Evolutionary conservation across 2,113 vertebrate genomes (phyloP).

Genomic region (Oncorhynchus clarkii): DNA sequence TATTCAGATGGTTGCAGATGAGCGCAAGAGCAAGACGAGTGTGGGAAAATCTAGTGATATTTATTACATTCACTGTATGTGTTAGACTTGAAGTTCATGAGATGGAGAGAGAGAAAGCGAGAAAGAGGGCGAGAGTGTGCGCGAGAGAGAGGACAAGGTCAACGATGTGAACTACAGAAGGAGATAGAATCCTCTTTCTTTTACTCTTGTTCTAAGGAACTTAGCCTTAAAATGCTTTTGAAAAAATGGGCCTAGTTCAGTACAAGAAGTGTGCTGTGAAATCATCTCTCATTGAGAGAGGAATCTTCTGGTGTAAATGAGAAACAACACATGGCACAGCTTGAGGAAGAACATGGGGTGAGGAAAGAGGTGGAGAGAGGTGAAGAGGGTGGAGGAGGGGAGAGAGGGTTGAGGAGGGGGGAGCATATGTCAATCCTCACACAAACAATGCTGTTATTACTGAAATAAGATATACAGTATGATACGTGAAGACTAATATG

Average conservation of each 20-base stretch:
- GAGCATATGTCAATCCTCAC: not conserved
- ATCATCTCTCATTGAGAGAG: slow-evolving; percentile 4
- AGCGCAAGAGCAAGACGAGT: no score
- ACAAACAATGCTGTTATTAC: no score
- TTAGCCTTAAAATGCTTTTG: no score
- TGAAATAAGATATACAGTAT: not conserved
- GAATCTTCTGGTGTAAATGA: slow-evolving; percentile 25
- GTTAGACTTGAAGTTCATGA: not conserved
- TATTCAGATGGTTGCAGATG: no score
- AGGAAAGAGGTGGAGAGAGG: not conserved
- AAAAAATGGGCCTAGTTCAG: not conserved
- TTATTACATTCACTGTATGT: no score
- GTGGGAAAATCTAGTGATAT: no score
- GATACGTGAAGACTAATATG: not conserved
- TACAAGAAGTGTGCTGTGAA: slow-evolving; percentile 23
- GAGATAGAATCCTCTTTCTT: not conserved
- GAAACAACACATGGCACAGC: slow-evolving; percentile 32
- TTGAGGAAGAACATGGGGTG: not conserved
- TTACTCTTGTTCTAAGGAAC: not conserved
- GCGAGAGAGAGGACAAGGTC: not conserved
- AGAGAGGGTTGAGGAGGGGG: not conserved
- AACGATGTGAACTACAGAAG: not conserved
- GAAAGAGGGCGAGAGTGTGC: no score
- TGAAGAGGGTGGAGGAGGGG: not conserved
- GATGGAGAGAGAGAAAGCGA: not conserved